These are phyloP conservation scores for Melanotaenia boesemani DNA, from an alignment of 2,797 vertebrate species.

Conservation along the genomic window DNA sequence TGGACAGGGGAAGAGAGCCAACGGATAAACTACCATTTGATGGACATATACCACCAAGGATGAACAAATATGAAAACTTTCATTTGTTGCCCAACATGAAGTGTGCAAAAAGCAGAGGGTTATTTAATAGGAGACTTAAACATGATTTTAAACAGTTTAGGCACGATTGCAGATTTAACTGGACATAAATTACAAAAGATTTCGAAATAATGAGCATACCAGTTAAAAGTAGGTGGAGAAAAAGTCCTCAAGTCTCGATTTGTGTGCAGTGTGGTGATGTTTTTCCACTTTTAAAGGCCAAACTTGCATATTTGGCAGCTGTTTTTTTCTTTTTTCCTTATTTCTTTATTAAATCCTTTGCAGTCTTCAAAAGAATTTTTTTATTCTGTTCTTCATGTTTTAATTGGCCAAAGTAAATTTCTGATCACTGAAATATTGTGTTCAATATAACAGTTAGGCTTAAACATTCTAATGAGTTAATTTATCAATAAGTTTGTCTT, in stretches of 20 bases:
- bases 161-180: neutral
- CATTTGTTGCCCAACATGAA: neutral
- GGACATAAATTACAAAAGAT: neutral
- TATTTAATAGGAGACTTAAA: neutral
- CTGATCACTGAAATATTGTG: too few species aligned
- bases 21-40: neutral
- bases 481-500: too few species aligned
- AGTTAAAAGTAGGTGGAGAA: conserved; percentile 4
- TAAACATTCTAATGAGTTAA: too few species aligned
- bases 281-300: conserved; percentile 18
- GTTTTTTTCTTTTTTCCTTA: conserved; percentile 17
- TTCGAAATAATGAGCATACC: conserved; percentile 1
- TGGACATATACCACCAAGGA: neutral
- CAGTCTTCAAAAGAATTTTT: conserved; percentile 3
- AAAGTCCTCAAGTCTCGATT: neutral
- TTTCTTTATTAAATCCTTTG: conserved; percentile 13
- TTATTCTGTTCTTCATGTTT: too few species aligned
- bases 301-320: conserved; percentile 20
- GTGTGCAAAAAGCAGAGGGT: neutral
- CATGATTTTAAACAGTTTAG: neutral
- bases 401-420: too few species aligned
- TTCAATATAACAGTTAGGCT: too few species aligned
- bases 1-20: neutral
- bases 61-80: neutral
- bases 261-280: conserved; percentile 15